These are phyloP conservation scores for Timandra comae DNA, from an alignment of 2,888 invertebrate species.

Conservation along the genomic window DNA sequence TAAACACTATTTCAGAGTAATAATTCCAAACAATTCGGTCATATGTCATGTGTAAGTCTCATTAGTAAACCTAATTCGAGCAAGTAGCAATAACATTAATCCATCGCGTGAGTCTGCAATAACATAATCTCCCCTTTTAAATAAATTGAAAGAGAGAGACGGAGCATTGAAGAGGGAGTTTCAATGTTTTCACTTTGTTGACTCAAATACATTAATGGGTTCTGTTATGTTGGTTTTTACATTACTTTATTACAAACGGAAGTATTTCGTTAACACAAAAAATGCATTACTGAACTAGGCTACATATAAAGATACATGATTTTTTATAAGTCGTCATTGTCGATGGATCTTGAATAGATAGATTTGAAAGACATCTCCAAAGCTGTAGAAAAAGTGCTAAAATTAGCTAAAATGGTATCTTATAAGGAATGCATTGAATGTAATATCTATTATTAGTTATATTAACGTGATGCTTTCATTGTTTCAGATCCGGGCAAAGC, in stretches of 20 bases:
- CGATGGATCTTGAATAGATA: too few relatives aligned
- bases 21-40: too few relatives aligned
- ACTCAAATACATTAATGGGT: conserved; percentile 2
- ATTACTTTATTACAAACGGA: conserved; percentile 2
- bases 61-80: conserved; percentile 2
- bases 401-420: too few relatives aligned
- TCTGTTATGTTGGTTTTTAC: conserved; percentile 2
- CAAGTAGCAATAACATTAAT: conserved; percentile 9
- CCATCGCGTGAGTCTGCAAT: too few relatives aligned
- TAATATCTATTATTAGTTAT: not conserved
- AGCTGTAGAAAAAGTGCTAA: too few relatives aligned
- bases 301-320: too few relatives aligned
- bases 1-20: too few relatives aligned
- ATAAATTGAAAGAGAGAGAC: conserved; percentile 32
- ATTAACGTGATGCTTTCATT: conserved; percentile 23
- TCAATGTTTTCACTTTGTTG: conserved; percentile 1
- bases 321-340: too few relatives aligned
- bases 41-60: conserved; percentile 1
- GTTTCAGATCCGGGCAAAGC: conserved; percentile 67
- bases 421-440: too few relatives aligned
- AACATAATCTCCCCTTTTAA: conserved; percentile 27
- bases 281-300: conserved; percentile 14
- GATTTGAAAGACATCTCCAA: too few relatives aligned
- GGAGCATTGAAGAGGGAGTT: conserved; percentile 14
- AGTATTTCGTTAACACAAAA: conserved; percentile 8